These are phyloP conservation scores for Sarcophaga caerulescens DNA, from an alignment of 2,888 invertebrate species.

Conservation along the genomic window DNA sequence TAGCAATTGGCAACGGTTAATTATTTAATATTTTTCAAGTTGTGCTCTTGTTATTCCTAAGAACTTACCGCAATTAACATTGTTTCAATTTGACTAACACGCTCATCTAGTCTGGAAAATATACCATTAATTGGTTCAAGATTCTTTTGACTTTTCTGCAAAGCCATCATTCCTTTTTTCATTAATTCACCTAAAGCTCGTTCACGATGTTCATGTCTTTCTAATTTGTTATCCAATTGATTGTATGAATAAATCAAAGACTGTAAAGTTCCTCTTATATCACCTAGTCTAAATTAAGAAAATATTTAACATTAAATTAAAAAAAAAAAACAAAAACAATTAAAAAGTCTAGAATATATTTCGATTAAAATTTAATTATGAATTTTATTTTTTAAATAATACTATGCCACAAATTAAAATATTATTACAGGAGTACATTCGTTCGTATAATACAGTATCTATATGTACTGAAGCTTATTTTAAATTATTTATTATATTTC, in stretches of 20 bases:
- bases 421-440: too few relatives aligned
- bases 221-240: conserved; percentile 90
- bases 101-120: conserved; percentile 87
- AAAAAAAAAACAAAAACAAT: background rate
- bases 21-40: background rate
- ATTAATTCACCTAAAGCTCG: conserved; percentile 89
- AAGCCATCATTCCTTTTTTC: conserved; percentile 86
- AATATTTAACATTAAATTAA: background rate
- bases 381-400: conserved; percentile 1
- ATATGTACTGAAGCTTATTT: too few relatives aligned
- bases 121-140: conserved; percentile 87
- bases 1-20: background rate
- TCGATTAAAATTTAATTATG: background rate
- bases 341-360: background rate
- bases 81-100: conserved; percentile 89
- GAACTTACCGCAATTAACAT: conserved; percentile 85
- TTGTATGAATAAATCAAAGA: conserved; percentile 91
- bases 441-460: too few relatives aligned
- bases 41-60: background rate
- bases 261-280: conserved; percentile 87
- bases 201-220: conserved; percentile 91
- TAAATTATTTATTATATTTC: too few relatives aligned
- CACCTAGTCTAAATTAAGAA: conserved; percentile 74
- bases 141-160: conserved; percentile 88
- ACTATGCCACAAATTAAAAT: too few relatives aligned